These are phyloP conservation scores for Glossophaga mutica DNA, from an alignment of 2,797 vertebrate species.

Conservation along the genomic window DNA sequence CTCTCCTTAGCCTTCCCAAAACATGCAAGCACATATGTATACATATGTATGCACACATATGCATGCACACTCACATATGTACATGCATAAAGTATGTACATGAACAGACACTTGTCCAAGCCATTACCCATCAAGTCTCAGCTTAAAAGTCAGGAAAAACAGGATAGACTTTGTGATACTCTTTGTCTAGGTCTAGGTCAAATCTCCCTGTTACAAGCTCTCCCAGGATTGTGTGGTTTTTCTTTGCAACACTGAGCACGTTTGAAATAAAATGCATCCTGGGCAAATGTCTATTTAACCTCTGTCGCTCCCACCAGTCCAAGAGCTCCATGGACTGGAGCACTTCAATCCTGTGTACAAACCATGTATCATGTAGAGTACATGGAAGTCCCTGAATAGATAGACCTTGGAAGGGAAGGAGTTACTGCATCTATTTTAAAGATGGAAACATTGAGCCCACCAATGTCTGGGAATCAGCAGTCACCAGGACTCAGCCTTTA, in stretches of 20 bases:
- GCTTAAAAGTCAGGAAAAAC: neutral
- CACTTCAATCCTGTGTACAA: neutral
- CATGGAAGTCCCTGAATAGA: neutral
- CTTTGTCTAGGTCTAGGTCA: neutral
- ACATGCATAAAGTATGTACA: neutral
- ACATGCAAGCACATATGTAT: neutral
- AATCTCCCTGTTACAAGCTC: neutral
- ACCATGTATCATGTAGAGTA: rapidly evolving
- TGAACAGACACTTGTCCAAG: neutral
- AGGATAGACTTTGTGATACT: neutral
- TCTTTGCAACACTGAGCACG: neutral
- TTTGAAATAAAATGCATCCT: neutral
- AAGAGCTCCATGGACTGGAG: neutral
- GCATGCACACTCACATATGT: neutral
- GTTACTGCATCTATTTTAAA: neutral
- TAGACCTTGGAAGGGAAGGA: neutral
- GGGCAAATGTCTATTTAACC: neutral
- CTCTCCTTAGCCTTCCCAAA: neutral
- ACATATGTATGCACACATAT: neutral
- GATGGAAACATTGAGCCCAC: neutral
- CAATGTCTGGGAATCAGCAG: neutral
- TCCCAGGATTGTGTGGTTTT: neutral
- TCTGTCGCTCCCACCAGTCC: neutral
- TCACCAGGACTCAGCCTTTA: neutral
- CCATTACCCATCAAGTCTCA: neutral